Percentiles rank a stretch among this genome's conserved stretches.
These are phyloP conservation scores for Dolichotis patagonum DNA, from an alignment of 2,113 vertebrate genomes.

Conservation along the genomic window DNA sequence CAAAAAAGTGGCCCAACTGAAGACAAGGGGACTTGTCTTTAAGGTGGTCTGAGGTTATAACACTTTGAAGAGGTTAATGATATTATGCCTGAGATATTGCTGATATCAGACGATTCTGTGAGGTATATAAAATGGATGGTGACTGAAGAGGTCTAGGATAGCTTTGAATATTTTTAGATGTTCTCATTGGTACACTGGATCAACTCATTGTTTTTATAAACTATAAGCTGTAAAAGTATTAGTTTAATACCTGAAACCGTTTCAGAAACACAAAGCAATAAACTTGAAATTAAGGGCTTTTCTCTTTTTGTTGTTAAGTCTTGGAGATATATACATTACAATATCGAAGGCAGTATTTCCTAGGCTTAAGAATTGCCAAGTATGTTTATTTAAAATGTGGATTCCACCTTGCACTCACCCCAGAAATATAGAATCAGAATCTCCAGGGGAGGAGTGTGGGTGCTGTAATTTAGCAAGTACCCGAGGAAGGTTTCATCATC, in stretches of 20 bases:
- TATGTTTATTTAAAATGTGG: background rate
- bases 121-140: background rate
- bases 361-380: background rate
- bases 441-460: background rate
- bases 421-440: background rate
- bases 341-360: background rate
- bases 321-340: background rate
- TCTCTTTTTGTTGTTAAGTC: background rate
- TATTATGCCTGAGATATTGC: background rate
- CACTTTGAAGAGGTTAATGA: conserved; percentile 43
- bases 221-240: background rate
- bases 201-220: conserved; percentile 44
- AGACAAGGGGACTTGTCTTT: conserved; percentile 12
- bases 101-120: background rate
- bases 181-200: background rate
- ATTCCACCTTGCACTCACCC: background rate
- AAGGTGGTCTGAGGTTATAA: conserved; percentile 23
- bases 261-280: background rate
- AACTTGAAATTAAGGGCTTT: background rate
- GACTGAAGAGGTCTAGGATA: background rate
- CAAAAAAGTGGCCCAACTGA: background rate
- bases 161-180: conserved; percentile 14
- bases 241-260: background rate
- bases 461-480: background rate
- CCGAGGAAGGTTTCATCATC: background rate